phyloP scores from a whole-genome alignment of 92 coral and sea anemone species.

The Micromussa lordhowensis region DNA sequence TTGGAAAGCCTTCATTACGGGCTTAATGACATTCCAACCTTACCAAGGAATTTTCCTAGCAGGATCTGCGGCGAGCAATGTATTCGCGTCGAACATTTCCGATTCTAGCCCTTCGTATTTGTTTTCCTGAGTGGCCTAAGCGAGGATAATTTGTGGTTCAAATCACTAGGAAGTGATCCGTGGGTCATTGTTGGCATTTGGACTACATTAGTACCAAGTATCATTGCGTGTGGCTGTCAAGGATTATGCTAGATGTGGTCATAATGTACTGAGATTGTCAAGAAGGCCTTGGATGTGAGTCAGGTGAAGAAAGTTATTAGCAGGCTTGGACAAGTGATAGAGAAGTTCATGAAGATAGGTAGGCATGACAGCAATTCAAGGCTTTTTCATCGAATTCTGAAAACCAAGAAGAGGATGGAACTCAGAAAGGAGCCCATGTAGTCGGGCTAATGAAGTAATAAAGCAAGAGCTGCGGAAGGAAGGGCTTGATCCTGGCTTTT shows the following conservation, averaged over 20 bases:
- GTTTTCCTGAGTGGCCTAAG: conserved; percentile 27
- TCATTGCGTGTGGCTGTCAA: conserved; percentile 8
- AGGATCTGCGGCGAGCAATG: conserved; percentile 60
- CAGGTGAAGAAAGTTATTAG: too few species aligned
- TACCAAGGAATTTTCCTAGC: conserved; percentile 59
- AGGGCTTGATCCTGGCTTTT: too few species aligned
- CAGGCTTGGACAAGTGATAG: too few species aligned
- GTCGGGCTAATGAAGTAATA: too few species aligned
- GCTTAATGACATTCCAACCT: conserved; percentile 32
- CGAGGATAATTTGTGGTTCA: background rate
- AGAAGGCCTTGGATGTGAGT: too few species aligned
- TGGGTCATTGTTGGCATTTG: background rate
- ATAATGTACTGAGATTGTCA: background rate
- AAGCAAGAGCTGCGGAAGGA: too few species aligned
- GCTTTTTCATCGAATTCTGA: too few species aligned
- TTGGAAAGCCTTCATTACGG: conserved; percentile 59
- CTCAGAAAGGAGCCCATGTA: too few species aligned
- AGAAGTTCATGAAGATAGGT: too few species aligned
- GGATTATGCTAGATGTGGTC: background rate
- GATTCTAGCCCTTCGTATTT: conserved; percentile 58
- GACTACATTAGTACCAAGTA: conserved; percentile 6
- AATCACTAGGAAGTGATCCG: background rate
- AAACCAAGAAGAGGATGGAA: too few species aligned
- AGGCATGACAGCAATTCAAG: too few species aligned
- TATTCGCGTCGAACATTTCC: conserved; percentile 52